Evolutionary conservation across 2,797 vertebrate species (phyloP).

Genomic region (Poecile montanus): DNA sequence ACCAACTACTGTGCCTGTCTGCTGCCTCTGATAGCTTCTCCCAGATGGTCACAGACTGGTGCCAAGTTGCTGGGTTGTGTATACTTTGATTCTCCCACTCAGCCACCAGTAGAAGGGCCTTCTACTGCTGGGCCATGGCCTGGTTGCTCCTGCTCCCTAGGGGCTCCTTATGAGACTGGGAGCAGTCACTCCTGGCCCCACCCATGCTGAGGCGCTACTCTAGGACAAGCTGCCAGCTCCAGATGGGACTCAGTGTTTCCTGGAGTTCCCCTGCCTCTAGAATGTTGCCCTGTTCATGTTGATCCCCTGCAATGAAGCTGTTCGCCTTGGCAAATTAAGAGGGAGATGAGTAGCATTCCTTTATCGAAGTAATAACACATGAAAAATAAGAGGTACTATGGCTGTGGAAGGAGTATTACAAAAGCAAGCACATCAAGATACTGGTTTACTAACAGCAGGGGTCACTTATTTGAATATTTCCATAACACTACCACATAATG

Average conservation of each 20-base stretch:
- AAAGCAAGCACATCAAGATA: background rate
- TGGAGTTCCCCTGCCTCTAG: background rate
- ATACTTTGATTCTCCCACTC: background rate
- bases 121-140: background rate
- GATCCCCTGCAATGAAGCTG: background rate
- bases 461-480: slow-evolving; percentile 21
- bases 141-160: background rate
- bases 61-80: background rate
- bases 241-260: background rate
- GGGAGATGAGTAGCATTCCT: background rate
- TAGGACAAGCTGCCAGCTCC: background rate
- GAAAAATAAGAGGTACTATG: background rate
- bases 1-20: background rate
- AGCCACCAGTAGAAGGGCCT: background rate
- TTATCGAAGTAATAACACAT: background rate
- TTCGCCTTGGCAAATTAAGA: background rate
- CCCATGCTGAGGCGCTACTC: background rate
- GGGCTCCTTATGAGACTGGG: background rate
- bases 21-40: background rate
- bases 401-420: background rate
- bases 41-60: background rate
- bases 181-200: background rate
- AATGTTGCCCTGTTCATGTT: background rate
- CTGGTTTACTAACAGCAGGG: background rate
- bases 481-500: background rate